Conservation (phyloP, 2,797 vertebrate genomes). For the Fundulus diaphanus region DNA sequence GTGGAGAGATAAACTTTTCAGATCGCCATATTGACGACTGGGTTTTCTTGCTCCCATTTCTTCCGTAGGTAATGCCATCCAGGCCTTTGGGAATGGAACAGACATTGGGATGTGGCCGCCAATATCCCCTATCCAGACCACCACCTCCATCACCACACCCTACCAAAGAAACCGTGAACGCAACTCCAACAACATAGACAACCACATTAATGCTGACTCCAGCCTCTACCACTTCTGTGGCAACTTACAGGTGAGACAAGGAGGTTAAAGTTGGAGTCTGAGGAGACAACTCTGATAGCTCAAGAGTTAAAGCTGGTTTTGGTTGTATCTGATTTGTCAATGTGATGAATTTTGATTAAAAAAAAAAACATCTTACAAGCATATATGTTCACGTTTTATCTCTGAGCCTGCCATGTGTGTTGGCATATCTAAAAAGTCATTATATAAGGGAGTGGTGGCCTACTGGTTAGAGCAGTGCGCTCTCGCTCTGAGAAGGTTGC, state of each 20-base stretch:
- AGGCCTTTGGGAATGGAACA: conserved; percentile 93
- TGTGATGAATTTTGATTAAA: too few relatives aligned
- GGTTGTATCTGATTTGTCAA: too few relatives aligned
- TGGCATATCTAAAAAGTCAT: background rate
- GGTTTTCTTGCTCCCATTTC: background rate
- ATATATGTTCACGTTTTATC: background rate
- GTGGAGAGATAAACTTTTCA: background rate
- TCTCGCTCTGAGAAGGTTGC: too few relatives aligned
- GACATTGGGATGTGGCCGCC: conserved; percentile 91
- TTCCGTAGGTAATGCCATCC: conserved; percentile 87
- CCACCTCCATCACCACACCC: conserved; percentile 84
- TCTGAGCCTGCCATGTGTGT: background rate
- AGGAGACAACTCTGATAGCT: too few relatives aligned
- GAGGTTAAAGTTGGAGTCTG: background rate
- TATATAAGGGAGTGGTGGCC: too few relatives aligned
- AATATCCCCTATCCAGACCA: conserved; percentile 84
- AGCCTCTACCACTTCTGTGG: conserved; percentile 89
- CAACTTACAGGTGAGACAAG: conserved; percentile 88
- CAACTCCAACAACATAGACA: conserved; percentile 79
- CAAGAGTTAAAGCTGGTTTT: too few relatives aligned
- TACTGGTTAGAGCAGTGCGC: too few relatives aligned
- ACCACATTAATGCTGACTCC: conserved; percentile 82
- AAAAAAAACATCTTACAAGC: too few relatives aligned
- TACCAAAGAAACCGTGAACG: conserved; percentile 77
- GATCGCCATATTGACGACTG: background rate